Percentiles rank a stretch among this genome's conserved stretches.
phyloP scores from a whole-genome alignment of 2,797 vertebrate species.

The Lagocephalus sceleratus region DNA sequence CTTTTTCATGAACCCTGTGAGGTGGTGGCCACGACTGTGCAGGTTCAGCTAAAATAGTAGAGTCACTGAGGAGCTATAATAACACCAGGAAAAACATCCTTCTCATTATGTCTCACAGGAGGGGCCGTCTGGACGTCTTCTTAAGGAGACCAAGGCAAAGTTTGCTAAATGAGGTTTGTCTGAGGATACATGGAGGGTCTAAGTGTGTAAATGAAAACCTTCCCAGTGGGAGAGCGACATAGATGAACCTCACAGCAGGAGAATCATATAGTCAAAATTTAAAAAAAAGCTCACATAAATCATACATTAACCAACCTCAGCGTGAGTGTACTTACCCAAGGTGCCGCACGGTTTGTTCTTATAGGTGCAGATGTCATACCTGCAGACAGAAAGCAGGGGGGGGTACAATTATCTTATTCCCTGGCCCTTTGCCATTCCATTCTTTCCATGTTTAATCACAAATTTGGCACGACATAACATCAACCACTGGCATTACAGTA shows the following conservation, averaged over 20 bases:
- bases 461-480: constrained; percentile 31
- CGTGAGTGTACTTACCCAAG: constrained; percentile 83
- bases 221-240: constrained; percentile 8
- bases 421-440: constrained; percentile 34
- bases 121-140: constrained; percentile 38
- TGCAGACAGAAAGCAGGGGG: constrained; percentile 54
- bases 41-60: constrained; percentile 15
- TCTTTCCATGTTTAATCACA: constrained; percentile 46
- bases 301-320: not conserved
- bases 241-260: constrained; percentile 11
- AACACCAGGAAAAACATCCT: constrained; percentile 54
- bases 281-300: constrained; percentile 10
- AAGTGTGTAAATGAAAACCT: constrained; percentile 22
- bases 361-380: constrained; percentile 99
- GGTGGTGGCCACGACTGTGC: constrained; percentile 34
- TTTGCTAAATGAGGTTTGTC: constrained; percentile 51
- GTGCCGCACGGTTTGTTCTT: constrained; percentile 99
- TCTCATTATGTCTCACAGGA: constrained; percentile 46
- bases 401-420: constrained; percentile 26
- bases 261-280: constrained; percentile 6
- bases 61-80: constrained; percentile 38
- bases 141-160: constrained; percentile 9
- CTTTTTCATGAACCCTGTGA: constrained; percentile 1
- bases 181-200: constrained; percentile 34
- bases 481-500: constrained; percentile 35